Percentiles rank a stretch among this genome's conserved stretches.
phyloP scores from a whole-genome alignment of 2,888 invertebrate species.

The Apamea anceps region DNA sequence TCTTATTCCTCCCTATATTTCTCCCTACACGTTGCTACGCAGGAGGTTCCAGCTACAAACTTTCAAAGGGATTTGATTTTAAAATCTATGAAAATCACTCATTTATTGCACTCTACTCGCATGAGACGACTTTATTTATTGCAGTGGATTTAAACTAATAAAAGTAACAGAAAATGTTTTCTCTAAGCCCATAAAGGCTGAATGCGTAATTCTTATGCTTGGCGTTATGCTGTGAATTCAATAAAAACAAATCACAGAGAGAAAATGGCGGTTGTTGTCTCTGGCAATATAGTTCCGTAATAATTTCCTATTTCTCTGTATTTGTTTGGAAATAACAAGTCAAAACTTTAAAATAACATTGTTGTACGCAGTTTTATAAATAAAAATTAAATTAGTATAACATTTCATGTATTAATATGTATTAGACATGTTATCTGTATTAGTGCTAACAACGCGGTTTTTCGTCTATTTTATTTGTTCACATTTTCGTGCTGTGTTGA shows the following conservation, averaged over 20 bases:
- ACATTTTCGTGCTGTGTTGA: constrained; percentile 58
- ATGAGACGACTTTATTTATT: background rate
- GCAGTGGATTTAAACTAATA: background rate
- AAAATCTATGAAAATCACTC: background rate
- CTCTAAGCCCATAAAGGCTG: constrained; percentile 24
- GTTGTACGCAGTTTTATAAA: constrained; percentile 11
- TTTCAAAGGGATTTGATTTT: too few species aligned
- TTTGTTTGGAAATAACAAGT: constrained; percentile 43
- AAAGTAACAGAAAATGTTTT: background rate
- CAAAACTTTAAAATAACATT: constrained; percentile 12
- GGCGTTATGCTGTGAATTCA: background rate
- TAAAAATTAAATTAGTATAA: background rate
- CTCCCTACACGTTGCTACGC: too few species aligned
- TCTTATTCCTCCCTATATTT: background rate
- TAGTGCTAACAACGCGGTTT: constrained; percentile 68
- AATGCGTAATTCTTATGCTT: constrained; percentile 28
- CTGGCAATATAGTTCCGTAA: constrained; percentile 68
- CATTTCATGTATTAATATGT: constrained; percentile 20
- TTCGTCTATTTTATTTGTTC: constrained; percentile 66
- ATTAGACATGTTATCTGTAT: constrained; percentile 26
- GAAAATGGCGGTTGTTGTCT: constrained; percentile 88
- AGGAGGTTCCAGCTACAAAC: background rate
- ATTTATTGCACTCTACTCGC: background rate
- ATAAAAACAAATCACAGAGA: constrained; percentile 28
- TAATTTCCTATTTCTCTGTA: constrained; percentile 53